Percentiles rank a stretch among this genome's conserved stretches.
These are phyloP conservation scores for Andrena haemorrhoa DNA, from an alignment of 2,888 invertebrate species.

Conservation along the genomic window DNA sequence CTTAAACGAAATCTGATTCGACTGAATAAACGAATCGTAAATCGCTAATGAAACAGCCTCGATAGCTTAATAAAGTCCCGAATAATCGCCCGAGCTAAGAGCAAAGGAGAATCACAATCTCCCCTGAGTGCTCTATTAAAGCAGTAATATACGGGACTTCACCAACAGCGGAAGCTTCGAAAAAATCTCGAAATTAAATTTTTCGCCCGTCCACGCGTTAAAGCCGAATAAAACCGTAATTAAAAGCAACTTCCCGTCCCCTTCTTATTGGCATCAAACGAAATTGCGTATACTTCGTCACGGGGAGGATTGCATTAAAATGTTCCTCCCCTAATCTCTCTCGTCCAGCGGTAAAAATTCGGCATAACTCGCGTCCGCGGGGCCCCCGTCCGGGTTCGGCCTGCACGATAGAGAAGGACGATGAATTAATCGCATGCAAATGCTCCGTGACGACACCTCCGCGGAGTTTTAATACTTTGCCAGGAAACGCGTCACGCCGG, in stretches of 20 bases:
- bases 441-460: slow-evolving; percentile 55
- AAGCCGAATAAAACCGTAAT: slow-evolving; percentile 40
- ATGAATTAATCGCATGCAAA: slow-evolving; percentile 71
- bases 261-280: slow-evolving; percentile 31
- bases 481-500: slow-evolving; percentile 24
- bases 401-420: neutral
- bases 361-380: slow-evolving; percentile 1
- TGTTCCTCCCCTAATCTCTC: slow-evolving; percentile 42
- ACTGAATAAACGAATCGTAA: neutral
- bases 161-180: neutral
- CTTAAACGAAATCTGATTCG: neutral
- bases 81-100: neutral
- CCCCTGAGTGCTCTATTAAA: neutral
- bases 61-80: neutral
- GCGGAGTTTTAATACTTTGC: slow-evolving; percentile 64
- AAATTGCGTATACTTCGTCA: slow-evolving; percentile 35
- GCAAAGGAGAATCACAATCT: neutral
- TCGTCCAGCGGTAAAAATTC: slow-evolving; percentile 31
- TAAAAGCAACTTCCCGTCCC: slow-evolving; percentile 26
- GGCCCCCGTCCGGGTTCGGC: neutral
- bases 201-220: slow-evolving; percentile 18
- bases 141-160: neutral
- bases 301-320: slow-evolving; percentile 19
- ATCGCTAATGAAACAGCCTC: neutral
- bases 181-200: slow-evolving; percentile 50